Evolutionary conservation across 2,797 vertebrate genomes (phyloP).

Genomic region (Sandelia bainsii): DNA sequence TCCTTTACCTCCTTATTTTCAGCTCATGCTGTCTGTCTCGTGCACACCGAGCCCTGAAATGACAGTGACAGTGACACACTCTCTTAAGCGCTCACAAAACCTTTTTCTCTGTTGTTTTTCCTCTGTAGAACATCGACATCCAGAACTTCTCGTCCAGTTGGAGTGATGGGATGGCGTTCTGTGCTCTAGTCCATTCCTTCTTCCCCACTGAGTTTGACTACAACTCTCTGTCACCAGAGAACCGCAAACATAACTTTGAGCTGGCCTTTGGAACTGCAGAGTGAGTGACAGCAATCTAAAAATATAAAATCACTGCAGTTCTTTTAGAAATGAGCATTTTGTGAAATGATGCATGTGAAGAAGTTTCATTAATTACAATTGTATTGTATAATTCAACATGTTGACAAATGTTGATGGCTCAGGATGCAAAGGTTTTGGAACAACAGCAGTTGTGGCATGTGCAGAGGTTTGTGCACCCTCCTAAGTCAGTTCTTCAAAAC

Average conservation of each 20-base stretch:
- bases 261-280: conserved; percentile 94
- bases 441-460: no score
- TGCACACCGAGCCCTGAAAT: not conserved
- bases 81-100: not conserved
- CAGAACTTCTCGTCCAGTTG: conserved; percentile 99
- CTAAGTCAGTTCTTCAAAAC: no score
- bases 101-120: conserved; percentile 25
- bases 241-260: conserved; percentile 95
- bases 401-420: no score
- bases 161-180: conserved; percentile 98
- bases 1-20: conserved; percentile 25
- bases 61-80: not conserved
- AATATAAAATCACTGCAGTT: no score
- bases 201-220: conserved; percentile 96
- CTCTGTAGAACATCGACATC: conserved; percentile 91
- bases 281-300: conserved; percentile 84
- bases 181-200: conserved; percentile 96
- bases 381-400: no score
- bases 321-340: not conserved
- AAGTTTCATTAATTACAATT: no score
- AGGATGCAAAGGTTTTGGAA: no score
- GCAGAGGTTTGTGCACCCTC: no score
- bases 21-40: conserved; percentile 3
- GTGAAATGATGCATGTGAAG: no score
- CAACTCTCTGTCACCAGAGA: conserved; percentile 84